phyloP scores from a whole-genome alignment of 2,113 vertebrate species.

The Rhynchomys soricoides region DNA sequence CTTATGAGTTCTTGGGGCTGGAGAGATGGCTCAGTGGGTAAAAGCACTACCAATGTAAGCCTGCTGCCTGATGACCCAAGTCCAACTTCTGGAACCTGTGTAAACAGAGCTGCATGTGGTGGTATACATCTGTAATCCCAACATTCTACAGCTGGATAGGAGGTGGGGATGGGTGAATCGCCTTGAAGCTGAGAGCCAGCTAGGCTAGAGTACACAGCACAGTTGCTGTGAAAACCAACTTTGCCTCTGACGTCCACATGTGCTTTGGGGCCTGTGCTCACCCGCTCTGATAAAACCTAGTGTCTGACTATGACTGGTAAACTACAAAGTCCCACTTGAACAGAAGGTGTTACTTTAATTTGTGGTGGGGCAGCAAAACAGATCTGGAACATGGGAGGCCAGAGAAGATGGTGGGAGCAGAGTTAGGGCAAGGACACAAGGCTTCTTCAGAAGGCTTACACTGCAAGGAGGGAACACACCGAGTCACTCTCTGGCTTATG shows the following conservation, averaged over 20 bases:
- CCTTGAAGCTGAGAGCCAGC: neutral
- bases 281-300: neutral
- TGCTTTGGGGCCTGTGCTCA: neutral
- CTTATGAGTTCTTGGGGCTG: neutral
- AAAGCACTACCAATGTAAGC: neutral
- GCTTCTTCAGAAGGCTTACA: neutral
- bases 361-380: neutral
- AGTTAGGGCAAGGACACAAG: neutral
- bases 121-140: neutral
- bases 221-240: neutral
- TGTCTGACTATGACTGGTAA: neutral
- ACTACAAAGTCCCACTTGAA: neutral
- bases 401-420: neutral
- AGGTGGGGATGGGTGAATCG: neutral
- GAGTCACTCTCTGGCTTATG: neutral
- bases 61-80: neutral
- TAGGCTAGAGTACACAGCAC: neutral
- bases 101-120: neutral
- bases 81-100: neutral
- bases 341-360: neutral
- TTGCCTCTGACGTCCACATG: neutral
- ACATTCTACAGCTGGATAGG: neutral
- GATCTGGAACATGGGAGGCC: neutral
- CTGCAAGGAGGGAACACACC: neutral
- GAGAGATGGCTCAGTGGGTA: neutral